Evolutionary conservation across 1,140 invertebrate genomes (phyloP), one percentile per base, ranked within the genome.

Genomic region (Sipha flava): DNA sequence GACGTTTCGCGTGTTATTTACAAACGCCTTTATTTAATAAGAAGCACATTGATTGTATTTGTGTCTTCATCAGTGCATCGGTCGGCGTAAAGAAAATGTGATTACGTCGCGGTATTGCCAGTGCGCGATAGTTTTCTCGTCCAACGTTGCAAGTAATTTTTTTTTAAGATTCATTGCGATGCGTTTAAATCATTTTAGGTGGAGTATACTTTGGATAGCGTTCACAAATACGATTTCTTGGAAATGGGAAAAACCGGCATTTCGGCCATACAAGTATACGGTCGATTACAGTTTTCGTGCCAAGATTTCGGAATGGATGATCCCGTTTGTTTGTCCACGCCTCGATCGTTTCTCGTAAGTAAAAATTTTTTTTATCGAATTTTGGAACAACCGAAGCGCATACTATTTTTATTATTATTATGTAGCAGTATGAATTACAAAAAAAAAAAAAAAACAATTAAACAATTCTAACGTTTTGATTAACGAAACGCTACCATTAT

Each of bases 251-350:
- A 91, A 47, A 92, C 91, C 57, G 93, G 93, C 6, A 93, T 93
- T 82, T 91, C 94, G 79, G 87, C 97, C 59, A 93, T 97, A 59
- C 90, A 92, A 23, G 92, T 95, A 4, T 91, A 91, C 62, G 96
- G 97, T 18, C 90, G 92, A 73, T 87, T 98, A 62, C 92, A 95
- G 83, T 98, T 95, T 87, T 91, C 93, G 84, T 98, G 95, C 86
- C 92, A 92, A 31, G 92, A 95, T 43, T 92, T 94, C 0, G 93
- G 92, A 83, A 91, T 91, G 18, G 92, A 93, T 59, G 94, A 96
- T 85, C 94, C 95, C 0, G 91, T 97, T 80, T 95, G 95, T 5
- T 96, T 97, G 86, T 94, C 93, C 64, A 95, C 94, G 0, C 90
- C 91, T 72, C 93, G 96, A 84, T 95, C 95, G 3, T 94, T 94